Evolutionary conservation across 2,797 vertebrate species (phyloP).

Genomic region (Ptychobarbus kaznakovi): DNA sequence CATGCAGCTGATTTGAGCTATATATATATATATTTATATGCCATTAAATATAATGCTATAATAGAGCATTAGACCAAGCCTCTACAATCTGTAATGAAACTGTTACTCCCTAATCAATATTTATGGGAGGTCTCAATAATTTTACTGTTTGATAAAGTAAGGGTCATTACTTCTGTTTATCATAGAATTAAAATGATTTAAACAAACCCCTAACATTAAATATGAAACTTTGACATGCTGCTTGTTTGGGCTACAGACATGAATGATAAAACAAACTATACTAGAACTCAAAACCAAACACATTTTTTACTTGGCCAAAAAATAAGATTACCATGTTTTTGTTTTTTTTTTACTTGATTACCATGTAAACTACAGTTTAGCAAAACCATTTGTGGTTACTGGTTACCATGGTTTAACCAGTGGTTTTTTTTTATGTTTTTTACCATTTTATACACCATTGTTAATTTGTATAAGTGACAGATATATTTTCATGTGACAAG

Average conservation of each 20-base stretch:
- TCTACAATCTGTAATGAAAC: neutral
- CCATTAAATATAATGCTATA: too few species aligned
- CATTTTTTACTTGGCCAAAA: too few species aligned
- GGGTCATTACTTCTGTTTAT: neutral
- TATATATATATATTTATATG: too few species aligned
- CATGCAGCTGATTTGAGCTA: neutral
- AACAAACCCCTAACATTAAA: neutral
- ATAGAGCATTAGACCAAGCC: neutral
- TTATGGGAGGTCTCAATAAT: neutral
- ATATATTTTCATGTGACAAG: too few species aligned
- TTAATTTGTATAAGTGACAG: neutral
- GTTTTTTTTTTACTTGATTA: neutral
- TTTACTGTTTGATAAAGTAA: neutral
- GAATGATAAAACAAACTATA: neutral
- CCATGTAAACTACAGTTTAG: neutral
- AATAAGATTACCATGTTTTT: too few species aligned
- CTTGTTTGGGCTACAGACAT: neutral
- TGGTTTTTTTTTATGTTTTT: neutral
- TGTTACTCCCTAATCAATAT: neutral
- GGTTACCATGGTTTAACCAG: neutral
- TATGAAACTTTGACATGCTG: neutral
- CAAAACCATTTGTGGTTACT: neutral
- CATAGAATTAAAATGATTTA: neutral
- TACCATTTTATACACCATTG: neutral
- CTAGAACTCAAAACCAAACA: neutral